Evolutionary conservation across 2,113 vertebrate species (phyloP).

Genomic region (Podiceps cristatus): DNA sequence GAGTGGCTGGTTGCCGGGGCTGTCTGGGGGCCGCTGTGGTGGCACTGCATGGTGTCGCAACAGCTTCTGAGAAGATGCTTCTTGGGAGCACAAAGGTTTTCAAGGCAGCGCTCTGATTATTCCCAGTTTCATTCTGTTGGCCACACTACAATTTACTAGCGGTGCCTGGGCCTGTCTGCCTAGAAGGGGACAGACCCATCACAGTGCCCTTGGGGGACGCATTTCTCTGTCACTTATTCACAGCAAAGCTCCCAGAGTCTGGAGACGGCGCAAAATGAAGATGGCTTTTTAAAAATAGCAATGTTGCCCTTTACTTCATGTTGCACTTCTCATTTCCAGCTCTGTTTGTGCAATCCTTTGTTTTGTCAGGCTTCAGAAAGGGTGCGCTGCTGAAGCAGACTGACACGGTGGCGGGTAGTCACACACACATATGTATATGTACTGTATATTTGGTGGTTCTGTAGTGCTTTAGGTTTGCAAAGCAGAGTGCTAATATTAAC

Average conservation of each 20-base stretch:
- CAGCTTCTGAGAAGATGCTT: neutral
- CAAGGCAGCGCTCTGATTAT: accelerated
- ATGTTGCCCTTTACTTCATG: neutral
- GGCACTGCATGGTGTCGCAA: neutral
- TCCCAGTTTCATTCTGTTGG: neutral
- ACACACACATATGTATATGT: accelerated
- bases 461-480: neutral
- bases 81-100: neutral
- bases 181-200: too few species aligned
- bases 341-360: neutral
- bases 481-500: neutral
- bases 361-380: neutral
- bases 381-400: neutral
- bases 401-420: accelerated
- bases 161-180: too few species aligned
- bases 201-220: too few species aligned
- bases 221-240: too few species aligned
- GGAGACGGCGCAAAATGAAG: neutral
- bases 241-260: too few species aligned
- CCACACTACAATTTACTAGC: neutral
- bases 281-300: neutral
- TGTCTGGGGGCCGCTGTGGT: accelerated
- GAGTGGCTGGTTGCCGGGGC: neutral
- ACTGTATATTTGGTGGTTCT: neutral
- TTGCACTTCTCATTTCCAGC: neutral